Evolutionary conservation across 2,888 invertebrate species (phyloP).

Genomic region (Acronicta alni): DNA sequence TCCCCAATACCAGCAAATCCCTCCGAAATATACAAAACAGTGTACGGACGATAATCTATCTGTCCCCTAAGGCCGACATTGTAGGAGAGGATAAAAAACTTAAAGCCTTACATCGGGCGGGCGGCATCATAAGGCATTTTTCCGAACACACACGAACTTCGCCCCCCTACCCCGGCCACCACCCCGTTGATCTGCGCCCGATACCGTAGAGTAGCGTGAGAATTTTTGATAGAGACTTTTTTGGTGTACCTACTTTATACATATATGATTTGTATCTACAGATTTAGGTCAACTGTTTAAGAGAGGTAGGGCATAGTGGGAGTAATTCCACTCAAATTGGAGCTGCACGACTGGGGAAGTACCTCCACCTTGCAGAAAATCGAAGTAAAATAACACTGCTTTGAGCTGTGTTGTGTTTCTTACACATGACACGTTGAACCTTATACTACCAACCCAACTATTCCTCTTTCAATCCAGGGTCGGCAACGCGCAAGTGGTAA

Average conservation of each 20-base stretch:
- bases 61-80: slow-evolving; percentile 64
- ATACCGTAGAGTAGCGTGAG: slow-evolving; percentile 72
- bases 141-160: slow-evolving; percentile 84
- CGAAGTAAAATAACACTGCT: too few relatives aligned
- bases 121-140: slow-evolving; percentile 87
- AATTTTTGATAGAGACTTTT: slow-evolving; percentile 61
- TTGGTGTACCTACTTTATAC: not conserved
- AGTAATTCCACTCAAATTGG: too few relatives aligned
- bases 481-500: too few relatives aligned
- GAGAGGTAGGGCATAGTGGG: too few relatives aligned
- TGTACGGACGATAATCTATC: slow-evolving; percentile 54
- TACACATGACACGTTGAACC: too few relatives aligned
- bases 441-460: too few relatives aligned
- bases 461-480: too few relatives aligned
- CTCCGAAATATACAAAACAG: slow-evolving; percentile 50
- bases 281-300: too few relatives aligned
- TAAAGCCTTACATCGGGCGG: slow-evolving; percentile 68
- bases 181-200: slow-evolving; percentile 80
- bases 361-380: too few relatives aligned
- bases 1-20: slow-evolving; percentile 6
- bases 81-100: slow-evolving; percentile 73
- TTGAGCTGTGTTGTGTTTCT: too few relatives aligned
- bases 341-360: too few relatives aligned
- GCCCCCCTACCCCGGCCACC: slow-evolving; percentile 56
- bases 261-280: not conserved